A percentile compares a stretch with the other conserved stretches of the same genome.
Conservation (phyloP, 2,113 vertebrate species). For the Odocoileus virginianus region DNA sequence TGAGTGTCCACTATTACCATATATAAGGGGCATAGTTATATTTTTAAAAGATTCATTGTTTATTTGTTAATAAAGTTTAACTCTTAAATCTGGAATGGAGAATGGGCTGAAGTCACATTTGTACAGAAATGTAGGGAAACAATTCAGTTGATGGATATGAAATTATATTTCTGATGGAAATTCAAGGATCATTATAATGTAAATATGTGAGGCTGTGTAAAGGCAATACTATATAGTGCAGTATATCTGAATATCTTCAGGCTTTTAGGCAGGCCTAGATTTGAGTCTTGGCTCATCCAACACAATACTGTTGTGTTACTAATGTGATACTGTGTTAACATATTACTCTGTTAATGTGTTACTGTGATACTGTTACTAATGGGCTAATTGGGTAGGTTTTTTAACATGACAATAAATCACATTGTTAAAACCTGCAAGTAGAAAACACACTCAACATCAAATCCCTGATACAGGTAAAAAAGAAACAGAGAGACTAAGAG, state of each 20-base stretch:
- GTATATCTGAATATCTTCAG: not conserved
- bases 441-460: not conserved
- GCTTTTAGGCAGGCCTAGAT: not conserved
- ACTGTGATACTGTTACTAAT: not conserved
- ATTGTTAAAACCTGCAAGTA: not conserved
- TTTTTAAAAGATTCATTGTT: not conserved
- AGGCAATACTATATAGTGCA: not conserved
- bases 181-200: not conserved
- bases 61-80: not conserved
- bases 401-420: not conserved
- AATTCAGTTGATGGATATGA: not conserved
- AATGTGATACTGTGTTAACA: no score
- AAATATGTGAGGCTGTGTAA: not conserved
- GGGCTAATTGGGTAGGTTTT: not conserved
- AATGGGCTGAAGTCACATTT: not conserved
- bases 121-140: not conserved
- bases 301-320: not conserved
- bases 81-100: not conserved
- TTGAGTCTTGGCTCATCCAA: not conserved
- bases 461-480: not conserved
- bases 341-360: no score
- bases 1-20: not conserved
- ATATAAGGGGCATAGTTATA: not conserved
- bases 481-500: not conserved
- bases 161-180: not conserved